Conservation (phyloP, 1,140 invertebrate genomes). For the Antheraea pernyi region DNA sequence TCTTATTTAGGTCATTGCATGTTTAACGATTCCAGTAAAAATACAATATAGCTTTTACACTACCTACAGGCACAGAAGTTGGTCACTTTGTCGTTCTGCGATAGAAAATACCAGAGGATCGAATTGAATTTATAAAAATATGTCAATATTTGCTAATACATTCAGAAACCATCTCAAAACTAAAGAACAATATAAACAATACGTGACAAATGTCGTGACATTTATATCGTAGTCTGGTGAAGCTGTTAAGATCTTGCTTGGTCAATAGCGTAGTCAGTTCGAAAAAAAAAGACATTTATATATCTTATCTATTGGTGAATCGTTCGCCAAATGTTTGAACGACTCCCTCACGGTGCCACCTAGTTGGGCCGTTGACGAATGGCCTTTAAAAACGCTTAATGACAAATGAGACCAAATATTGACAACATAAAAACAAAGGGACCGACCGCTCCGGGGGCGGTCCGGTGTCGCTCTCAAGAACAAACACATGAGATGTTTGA, state of each 20-base stretch:
- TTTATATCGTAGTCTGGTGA: no score
- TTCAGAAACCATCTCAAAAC: neutral
- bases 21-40: no score
- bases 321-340: constrained; percentile 28
- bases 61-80: no score
- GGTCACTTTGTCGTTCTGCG: no score
- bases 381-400: constrained; percentile 51
- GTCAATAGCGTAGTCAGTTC: no score
- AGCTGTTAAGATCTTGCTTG: no score
- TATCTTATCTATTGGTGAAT: constrained; percentile 32
- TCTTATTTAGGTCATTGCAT: no score
- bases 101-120: no score
- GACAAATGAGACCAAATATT: constrained; percentile 74
- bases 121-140: no score
- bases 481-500: constrained; percentile 65
- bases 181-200: neutral
- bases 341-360: constrained; percentile 43
- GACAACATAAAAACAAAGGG: constrained; percentile 67
- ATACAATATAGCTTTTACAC: no score
- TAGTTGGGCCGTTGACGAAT: constrained; percentile 38
- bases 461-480: constrained; percentile 66
- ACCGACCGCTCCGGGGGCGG: constrained; percentile 33
- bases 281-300: neutral
- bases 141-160: neutral
- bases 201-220: neutral